Base-by-base conservation (phyloP, 1,140 invertebrate genomes). In the Anadara kagoshimensis region DNA sequence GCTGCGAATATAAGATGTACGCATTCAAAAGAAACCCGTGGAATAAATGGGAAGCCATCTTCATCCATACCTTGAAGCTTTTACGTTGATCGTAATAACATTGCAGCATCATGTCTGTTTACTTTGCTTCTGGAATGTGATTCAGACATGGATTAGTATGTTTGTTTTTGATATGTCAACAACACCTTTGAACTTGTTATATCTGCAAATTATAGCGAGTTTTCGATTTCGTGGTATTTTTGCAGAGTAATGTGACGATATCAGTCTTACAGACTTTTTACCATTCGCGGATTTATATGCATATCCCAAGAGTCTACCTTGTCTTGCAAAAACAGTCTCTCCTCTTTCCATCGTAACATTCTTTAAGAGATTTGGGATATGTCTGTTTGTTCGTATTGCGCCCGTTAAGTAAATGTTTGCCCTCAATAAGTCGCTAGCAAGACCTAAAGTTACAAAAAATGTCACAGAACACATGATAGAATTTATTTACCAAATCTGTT, bases 381-480 rank as follows among this genome's bases (percentile, higher is more conserved):
- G 10, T 29, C 67, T 26, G n/a, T 69, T 69, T 18, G 67, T 24
- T 11, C 66, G 20, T n/a, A 69, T 24, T 29, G 66, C 59, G 1
- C 66, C 44, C 20, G 67, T 69, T n/a, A 69, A 20, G 41, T 59
- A 61, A 53, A 29, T 51, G 1, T 29, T 10, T n/a, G 1, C 5
- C 20, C 10, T 16, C 2, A 62, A 20, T 4, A 61, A 36, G n/a
- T 53, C 20, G 1, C 24, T 26, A 12, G 10, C 57, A 14, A 61
- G 43, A 51, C 53, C 45, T 10, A 69, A 4, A 43, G 44, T 54
- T 3, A 29, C 20, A 51, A 45, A 69, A 51, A 69, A 36, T 69
- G 36, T 69, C 58, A 53, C 67, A 69, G 8, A 69, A 29, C 16
- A 69, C 66, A 54, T 69, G 66, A 47, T 59, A 69, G 20, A 22